phyloP scores from a whole-genome alignment of 2,888 invertebrate genomes.

The Drosophila percnosoma region DNA sequence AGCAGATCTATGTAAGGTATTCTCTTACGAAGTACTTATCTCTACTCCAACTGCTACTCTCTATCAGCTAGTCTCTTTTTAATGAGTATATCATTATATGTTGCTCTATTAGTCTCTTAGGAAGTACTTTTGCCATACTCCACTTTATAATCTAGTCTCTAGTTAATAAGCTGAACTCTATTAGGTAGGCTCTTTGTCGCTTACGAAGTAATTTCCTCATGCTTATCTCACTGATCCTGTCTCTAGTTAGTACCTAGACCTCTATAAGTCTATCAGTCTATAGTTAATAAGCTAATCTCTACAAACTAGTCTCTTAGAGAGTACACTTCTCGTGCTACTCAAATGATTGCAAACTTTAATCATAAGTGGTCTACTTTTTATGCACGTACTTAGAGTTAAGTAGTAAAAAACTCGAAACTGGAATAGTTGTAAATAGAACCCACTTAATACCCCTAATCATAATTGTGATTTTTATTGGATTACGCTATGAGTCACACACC shows the following conservation, averaged over 20 bases:
- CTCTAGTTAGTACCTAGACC: too few species aligned
- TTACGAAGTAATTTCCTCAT: not conserved
- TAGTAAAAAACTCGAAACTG: not conserved
- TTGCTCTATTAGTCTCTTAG: not conserved
- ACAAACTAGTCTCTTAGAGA: not conserved
- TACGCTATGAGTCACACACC: constrained; percentile 54
- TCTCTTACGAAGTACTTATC: not conserved
- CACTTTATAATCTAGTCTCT: not conserved
- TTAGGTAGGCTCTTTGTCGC: not conserved
- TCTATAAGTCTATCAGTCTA: not conserved
- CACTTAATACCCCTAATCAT: not conserved
- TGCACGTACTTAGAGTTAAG: not conserved
- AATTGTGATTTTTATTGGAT: not conserved
- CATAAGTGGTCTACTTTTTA: not conserved
- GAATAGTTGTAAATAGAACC: not conserved
- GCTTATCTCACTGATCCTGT: rapidly evolving
- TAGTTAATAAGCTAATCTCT: not conserved
- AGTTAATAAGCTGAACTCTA: not conserved
- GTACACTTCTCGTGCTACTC: not conserved
- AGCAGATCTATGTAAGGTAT: not conserved
- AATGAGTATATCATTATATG: not conserved
- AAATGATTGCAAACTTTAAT: not conserved
- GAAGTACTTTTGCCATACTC: not conserved
- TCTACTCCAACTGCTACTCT: rapidly evolving
- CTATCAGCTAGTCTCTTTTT: not conserved